Conservation (phyloP, 2,113 vertebrate species). For the Megaceryle maxima region DNA sequence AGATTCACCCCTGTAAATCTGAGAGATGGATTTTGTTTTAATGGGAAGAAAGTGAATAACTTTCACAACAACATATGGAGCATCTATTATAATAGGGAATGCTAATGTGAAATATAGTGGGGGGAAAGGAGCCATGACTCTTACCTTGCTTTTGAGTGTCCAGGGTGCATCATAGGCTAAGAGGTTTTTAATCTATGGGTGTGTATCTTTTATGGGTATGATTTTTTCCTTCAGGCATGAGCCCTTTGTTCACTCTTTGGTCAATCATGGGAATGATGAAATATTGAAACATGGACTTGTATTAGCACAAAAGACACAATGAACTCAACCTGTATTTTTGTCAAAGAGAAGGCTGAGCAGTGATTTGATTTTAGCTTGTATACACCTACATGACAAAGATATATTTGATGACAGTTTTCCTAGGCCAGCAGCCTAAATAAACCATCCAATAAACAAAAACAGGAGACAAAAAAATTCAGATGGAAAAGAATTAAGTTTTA, state of each 20-base stretch:
- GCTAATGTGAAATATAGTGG: neutral
- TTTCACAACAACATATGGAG: neutral
- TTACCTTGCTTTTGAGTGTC: neutral
- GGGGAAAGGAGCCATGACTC: neutral
- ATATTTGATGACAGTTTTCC: neutral
- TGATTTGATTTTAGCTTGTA: neutral
- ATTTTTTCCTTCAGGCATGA: neutral
- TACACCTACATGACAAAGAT: neutral
- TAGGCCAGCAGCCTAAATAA: neutral
- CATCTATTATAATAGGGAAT: neutral
- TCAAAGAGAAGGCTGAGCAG: neutral
- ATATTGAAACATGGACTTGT: neutral
- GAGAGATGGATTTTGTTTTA: neutral
- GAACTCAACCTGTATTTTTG: neutral
- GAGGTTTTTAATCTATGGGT: neutral
- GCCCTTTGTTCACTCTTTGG: slow-evolving; percentile 17
- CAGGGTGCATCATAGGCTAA: neutral
- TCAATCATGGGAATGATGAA: slow-evolving; percentile 35
- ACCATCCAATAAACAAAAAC: neutral
- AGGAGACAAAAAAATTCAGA: neutral
- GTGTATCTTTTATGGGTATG: neutral
- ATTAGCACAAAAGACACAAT: neutral
- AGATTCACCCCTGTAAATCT: too few relatives aligned
- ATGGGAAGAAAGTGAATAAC: neutral
- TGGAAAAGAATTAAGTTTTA: neutral